Base-by-base conservation (phyloP, 1,140 invertebrate species). In the Chionoecetes opilio region DNA sequence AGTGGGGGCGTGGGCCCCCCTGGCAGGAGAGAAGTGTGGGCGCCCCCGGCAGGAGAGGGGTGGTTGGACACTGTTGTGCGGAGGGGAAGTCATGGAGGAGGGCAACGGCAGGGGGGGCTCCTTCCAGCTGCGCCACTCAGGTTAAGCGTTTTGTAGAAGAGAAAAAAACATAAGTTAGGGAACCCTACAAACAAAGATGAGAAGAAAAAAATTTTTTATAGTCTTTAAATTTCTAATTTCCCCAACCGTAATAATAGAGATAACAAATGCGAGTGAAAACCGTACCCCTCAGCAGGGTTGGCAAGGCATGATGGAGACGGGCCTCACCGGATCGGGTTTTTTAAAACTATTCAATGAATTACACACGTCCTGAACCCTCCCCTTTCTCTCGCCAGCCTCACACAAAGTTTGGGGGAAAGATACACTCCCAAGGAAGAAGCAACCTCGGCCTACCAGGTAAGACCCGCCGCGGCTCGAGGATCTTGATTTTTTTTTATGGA, bases 1-100 rank as follows among this genome's bases (percentile, higher is more conserved):
- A 95, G 94, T 95, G 94, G 38, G 94, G 41, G 94, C 90, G 91
- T 95, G 94, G 90, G 94, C 94, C 46, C 94, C 82, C 90, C 94
- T 92, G 94, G 94, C 90, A 95, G 94, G 90, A 95, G 84, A 46
- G 94, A 95, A 82, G 94, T 31, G 85, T 92, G 90, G 90, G 84
- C 63, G 82, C 46, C 82, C 82, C 90, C 82, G 84, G 84, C 89
- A 87, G 84, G 84, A 88, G 84, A 85, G 90, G 87, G 82, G 94
- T 88, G 90, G 90, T 95, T 95, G 94, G 90, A 95, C 82, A 63
- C 93, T 91, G 41, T n/a, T 88, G 86, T 89, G 86, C 93, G 53
- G 21, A 46, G 75, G 17, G 90, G 94, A 95, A 75, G 94, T 95
- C 89, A 95, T 86, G 90, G 90, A 46, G 38, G 94, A 95, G 53